phyloP scores from a whole-genome alignment of 2,113 vertebrate species.

The Grammomys dolichurus region DNA sequence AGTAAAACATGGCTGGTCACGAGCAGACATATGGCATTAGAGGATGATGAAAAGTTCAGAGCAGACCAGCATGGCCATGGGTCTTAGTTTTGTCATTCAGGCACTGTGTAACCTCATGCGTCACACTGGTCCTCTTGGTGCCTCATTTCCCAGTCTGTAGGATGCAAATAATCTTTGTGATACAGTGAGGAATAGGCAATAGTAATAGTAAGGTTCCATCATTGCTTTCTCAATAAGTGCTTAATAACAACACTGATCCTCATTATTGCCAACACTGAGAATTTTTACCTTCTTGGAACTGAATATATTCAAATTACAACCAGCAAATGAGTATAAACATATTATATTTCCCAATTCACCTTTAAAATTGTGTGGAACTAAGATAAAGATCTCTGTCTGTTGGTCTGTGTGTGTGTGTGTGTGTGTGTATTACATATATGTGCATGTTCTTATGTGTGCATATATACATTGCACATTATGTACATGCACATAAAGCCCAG shows the following conservation, averaged over 20 bases:
- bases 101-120: background rate
- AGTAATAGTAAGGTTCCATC: background rate
- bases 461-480: background rate
- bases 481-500: background rate
- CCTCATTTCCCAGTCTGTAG: background rate
- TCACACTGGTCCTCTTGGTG: background rate
- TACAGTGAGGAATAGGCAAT: background rate
- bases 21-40: background rate
- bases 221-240: background rate
- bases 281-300: background rate
- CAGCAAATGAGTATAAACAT: background rate
- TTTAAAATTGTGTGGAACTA: background rate
- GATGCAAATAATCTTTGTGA: background rate
- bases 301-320: background rate
- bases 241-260: background rate
- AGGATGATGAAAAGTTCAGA: background rate
- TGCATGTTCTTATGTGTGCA: background rate
- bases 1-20: slow-evolving; percentile 1
- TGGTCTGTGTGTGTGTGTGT: background rate
- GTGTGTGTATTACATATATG: background rate
- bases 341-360: background rate
- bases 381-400: no score
- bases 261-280: background rate
- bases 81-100: background rate
- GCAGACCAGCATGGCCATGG: background rate